Evolutionary conservation across 2,113 vertebrate genomes (phyloP).

Genomic region (Microcebus griseorufus): DNA sequence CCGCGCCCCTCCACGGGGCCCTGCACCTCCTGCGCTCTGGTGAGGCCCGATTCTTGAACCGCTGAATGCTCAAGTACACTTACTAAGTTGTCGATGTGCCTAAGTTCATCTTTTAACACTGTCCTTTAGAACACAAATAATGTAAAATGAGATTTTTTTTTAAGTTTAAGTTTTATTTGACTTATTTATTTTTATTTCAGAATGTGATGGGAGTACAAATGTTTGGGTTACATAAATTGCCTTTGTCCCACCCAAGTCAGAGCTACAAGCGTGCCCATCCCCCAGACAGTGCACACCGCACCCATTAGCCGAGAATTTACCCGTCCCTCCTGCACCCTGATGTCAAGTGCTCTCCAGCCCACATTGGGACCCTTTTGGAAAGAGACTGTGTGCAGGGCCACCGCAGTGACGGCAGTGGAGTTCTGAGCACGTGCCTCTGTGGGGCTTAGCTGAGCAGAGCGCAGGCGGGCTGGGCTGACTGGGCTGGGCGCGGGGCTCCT

Average conservation of each 20-base stretch:
- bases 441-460: background rate
- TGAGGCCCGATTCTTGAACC: too few relatives aligned
- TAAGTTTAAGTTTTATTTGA: too few relatives aligned
- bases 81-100: background rate
- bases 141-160: background rate
- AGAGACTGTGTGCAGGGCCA: background rate
- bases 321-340: background rate
- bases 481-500: too few relatives aligned
- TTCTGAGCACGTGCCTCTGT: rapidly evolving
- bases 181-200: too few relatives aligned
- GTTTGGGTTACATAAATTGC: too few relatives aligned
- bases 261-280: too few relatives aligned
- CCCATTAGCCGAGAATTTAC: too few relatives aligned
- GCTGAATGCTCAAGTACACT: background rate
- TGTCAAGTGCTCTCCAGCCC: background rate
- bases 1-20: background rate
- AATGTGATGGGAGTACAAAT: too few relatives aligned
- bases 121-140: background rate
- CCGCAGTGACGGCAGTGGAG: background rate
- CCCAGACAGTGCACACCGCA: too few relatives aligned
- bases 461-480: too few relatives aligned
- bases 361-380: background rate
- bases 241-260: too few relatives aligned
- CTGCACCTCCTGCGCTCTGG: background rate
- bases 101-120: background rate